These are phyloP conservation scores for Montipora efflorescens DNA, from an alignment of 64 coral and sea anemone species.

Conservation along the genomic window DNA sequence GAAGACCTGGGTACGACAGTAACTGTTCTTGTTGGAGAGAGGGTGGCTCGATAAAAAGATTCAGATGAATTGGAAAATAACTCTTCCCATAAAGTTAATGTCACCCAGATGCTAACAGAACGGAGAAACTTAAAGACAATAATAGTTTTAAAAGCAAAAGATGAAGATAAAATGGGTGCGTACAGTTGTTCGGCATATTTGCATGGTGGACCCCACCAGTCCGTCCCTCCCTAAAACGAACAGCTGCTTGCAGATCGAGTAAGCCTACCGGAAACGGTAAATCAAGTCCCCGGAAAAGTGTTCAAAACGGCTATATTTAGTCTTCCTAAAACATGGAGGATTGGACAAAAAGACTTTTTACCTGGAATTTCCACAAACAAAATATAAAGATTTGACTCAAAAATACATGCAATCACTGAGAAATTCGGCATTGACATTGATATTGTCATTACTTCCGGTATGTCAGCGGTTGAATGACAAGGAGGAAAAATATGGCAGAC, in stretches of 20 bases:
- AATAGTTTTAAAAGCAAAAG: not conserved
- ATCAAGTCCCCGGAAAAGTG: not conserved
- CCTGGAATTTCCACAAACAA: not conserved
- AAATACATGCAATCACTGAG: not conserved
- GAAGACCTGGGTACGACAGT: not conserved
- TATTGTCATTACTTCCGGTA: not conserved
- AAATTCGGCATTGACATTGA: not conserved
- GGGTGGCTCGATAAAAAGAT: not conserved
- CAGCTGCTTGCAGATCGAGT: not conserved
- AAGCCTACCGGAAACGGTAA: not conserved
- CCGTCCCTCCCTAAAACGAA: not conserved
- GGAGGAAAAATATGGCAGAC: not conserved
- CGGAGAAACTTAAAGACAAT: not conserved
- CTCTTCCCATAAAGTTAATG: not conserved
- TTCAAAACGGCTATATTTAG: not conserved
- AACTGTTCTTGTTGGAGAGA: not conserved
- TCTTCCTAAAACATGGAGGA: not conserved
- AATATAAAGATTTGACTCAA: not conserved
- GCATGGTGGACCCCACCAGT: not conserved
- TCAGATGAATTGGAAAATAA: not conserved
- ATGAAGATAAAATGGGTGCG: not conserved
- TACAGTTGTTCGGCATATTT: not conserved
- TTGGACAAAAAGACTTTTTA: not conserved
- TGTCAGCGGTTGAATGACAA: slow-evolving; percentile 14
- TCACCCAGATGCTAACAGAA: not conserved